Percentiles rank a stretch among this genome's conserved stretches.
Evolutionary conservation across 2,797 vertebrate species (phyloP).

Genomic region (Myripristis murdjan): DNA sequence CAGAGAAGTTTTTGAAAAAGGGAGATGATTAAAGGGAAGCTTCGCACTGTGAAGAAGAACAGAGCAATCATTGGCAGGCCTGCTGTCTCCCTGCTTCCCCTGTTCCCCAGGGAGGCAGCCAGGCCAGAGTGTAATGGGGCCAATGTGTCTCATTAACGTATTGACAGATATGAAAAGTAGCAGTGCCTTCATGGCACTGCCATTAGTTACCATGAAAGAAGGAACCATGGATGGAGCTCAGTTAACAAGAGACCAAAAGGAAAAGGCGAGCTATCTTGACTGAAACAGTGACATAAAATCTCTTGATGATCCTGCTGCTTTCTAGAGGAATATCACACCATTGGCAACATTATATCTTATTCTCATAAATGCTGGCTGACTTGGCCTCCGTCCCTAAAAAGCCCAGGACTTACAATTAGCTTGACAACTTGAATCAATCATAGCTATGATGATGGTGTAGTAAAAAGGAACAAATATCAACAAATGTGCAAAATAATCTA

Average conservation of each 20-base stretch:
- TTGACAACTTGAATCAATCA: background rate
- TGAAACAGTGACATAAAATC: constrained; percentile 5
- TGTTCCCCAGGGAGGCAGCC: constrained; percentile 67
- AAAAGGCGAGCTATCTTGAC: background rate
- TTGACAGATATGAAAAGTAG: constrained; percentile 82
- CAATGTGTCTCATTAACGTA: constrained; percentile 81
- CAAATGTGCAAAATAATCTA: background rate
- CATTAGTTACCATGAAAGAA: constrained; percentile 41
- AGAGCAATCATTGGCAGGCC: constrained; percentile 73
- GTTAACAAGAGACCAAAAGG: constrained; percentile 12
- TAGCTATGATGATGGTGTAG: background rate
- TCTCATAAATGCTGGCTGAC: constrained; percentile 1
- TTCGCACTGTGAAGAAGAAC: constrained; percentile 74
- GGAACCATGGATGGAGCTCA: constrained; percentile 11
- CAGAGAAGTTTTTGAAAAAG: constrained; percentile 73
- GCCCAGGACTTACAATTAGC: background rate
- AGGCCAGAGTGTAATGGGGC: constrained; percentile 75
- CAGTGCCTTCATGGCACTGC: constrained; percentile 49
- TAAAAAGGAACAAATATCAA: background rate
- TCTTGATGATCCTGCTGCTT: constrained; percentile 5
- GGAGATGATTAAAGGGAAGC: constrained; percentile 84
- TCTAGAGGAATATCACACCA: background rate
- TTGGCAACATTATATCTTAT: background rate
- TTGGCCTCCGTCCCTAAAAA: background rate
- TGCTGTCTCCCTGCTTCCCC: constrained; percentile 64